Conservation (phyloP, 2,888 invertebrate genomes). For the Lasioglossum pauxillum region DNA sequence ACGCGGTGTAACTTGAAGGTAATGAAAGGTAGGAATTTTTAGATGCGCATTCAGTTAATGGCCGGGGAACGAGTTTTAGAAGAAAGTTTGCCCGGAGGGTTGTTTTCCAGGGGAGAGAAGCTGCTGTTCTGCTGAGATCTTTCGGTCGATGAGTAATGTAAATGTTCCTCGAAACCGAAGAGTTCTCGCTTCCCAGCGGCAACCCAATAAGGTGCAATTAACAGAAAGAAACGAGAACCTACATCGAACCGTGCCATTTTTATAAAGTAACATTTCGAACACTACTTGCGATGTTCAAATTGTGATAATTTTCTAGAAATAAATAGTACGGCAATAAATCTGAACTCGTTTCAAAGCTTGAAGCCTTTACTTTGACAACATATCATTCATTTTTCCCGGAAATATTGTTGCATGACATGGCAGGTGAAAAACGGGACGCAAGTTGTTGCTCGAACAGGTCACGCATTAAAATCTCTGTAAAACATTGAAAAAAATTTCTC, state of each 20-base stretch:
- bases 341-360: too few relatives aligned
- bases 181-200: not conserved
- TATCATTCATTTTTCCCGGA: too few relatives aligned
- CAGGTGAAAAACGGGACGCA: too few relatives aligned
- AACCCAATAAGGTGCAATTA: not conserved
- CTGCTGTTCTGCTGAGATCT: too few relatives aligned
- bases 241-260: not conserved
- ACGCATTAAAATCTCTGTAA: too few relatives aligned
- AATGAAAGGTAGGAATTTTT: not conserved
- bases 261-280: not conserved
- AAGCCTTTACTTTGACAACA: too few relatives aligned
- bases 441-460: too few relatives aligned
- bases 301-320: too few relatives aligned
- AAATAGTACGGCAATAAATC: too few relatives aligned
- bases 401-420: too few relatives aligned
- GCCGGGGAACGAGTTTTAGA: not conserved
- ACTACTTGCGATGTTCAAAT: too few relatives aligned
- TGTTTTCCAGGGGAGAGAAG: not conserved
- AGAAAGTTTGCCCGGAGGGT: not conserved
- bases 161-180: not conserved
- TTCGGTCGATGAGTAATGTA: not conserved
- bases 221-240: not conserved
- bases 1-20: not conserved
- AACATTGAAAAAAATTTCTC: too few relatives aligned
- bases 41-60: slow-evolving; percentile 9